These are phyloP conservation scores for Ailurus styani DNA, from an alignment of 2,113 vertebrate species.

Conservation along the genomic window DNA sequence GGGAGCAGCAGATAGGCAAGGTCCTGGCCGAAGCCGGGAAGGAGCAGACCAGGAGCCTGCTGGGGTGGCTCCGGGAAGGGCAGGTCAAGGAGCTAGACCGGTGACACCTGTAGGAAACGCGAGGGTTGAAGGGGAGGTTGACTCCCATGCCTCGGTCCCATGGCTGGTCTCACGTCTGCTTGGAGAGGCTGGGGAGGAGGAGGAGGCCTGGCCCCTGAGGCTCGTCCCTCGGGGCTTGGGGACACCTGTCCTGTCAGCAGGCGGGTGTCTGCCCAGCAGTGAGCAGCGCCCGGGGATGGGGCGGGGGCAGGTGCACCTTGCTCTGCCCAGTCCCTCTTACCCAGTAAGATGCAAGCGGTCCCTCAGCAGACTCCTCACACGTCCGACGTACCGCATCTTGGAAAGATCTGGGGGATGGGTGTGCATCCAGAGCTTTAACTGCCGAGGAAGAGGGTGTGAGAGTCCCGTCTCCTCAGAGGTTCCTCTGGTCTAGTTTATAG, in stretches of 20 bases:
- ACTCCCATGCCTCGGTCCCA: background rate
- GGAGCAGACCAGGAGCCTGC: background rate
- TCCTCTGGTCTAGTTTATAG: background rate
- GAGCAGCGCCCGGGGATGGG: rapidly evolving
- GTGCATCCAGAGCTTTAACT: background rate
- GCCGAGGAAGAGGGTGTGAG: background rate
- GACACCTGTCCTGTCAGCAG: background rate
- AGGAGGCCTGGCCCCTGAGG: background rate
- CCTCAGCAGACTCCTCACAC: background rate
- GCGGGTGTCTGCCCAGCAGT: too few species aligned
- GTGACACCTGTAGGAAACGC: rapidly evolving
- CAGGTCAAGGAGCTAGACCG: background rate
- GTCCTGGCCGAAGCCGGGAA: background rate
- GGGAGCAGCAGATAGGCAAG: background rate
- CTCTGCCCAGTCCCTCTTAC: rapidly evolving
- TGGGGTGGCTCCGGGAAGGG: background rate
- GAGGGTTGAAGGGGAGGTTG: too few species aligned
- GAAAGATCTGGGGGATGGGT: background rate
- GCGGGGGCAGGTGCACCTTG: too few species aligned
- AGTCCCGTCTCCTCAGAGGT: background rate
- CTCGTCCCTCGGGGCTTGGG: background rate
- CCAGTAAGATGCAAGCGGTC: rapidly evolving
- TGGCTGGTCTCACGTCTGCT: background rate
- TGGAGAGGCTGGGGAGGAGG: background rate
- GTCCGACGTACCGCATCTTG: background rate